Percentiles rank a stretch among this genome's conserved stretches.
Conservation (phyloP, 2,113 vertebrate genomes). For the Chlamydotis undulata region DNA sequence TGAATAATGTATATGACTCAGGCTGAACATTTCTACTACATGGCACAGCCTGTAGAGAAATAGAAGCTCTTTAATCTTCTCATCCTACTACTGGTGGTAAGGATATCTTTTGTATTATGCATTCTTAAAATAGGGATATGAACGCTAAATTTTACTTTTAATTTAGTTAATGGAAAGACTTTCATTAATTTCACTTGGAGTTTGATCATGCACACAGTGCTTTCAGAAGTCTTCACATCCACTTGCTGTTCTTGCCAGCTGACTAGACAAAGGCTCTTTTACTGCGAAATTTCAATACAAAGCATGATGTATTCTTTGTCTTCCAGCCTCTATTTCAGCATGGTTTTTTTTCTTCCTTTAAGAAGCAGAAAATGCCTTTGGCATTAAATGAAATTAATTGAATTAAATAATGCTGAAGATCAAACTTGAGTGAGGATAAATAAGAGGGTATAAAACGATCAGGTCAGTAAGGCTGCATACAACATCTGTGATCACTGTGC, state of each 20-base stretch:
- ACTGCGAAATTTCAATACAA: neutral
- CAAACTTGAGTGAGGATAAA: neutral
- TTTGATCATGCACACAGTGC: neutral
- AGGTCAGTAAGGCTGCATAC: neutral
- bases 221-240: neutral
- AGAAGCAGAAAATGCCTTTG: neutral
- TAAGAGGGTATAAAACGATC: neutral
- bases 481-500: neutral
- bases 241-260: neutral
- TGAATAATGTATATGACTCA: neutral
- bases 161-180: neutral
- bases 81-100: neutral
- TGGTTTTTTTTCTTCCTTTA: neutral
- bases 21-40: neutral
- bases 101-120: neutral
- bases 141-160: neutral
- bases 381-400: neutral
- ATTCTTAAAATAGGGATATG: neutral
- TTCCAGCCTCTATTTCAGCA: neutral
- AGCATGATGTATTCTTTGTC: neutral
- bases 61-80: neutral
- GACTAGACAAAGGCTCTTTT: neutral
- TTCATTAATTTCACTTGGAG: neutral
- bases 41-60: neutral
- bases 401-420: neutral